Percentiles rank a stretch among this genome's conserved stretches.
phyloP scores from a whole-genome alignment of 2,888 invertebrate genomes.

The Toxonevra muliebris region DNA sequence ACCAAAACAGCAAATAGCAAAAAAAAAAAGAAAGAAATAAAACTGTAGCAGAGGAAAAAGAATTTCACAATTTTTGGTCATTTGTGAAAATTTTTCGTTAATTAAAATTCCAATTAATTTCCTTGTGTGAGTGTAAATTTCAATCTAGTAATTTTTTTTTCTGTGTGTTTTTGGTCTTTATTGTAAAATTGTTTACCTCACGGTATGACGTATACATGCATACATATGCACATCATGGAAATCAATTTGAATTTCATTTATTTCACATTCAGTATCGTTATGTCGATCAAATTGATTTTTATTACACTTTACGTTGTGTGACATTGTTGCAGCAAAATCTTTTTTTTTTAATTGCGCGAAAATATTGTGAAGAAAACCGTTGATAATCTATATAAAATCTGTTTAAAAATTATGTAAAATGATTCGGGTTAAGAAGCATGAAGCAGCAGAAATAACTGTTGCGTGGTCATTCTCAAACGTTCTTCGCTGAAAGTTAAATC shows the following conservation, averaged over 20 bases:
- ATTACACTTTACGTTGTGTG: background rate
- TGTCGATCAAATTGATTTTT: constrained; percentile 26
- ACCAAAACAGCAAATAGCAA: no score
- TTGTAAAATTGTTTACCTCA: constrained; percentile 22
- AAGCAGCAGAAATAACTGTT: no score
- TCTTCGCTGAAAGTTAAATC: no score
- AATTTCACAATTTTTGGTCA: no score
- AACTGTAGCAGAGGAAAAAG: no score
- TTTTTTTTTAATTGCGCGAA: no score
- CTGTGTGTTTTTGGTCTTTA: constrained; percentile 20
- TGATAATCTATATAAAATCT: no score
- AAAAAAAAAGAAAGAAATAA: no score
- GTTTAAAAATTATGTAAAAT: no score
- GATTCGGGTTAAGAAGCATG: no score
- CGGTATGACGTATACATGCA: constrained; percentile 6
- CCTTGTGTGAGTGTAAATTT: constrained; percentile 29
- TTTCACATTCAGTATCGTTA: constrained; percentile 21
- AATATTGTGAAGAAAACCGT: no score
- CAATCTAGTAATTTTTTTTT: constrained; percentile 20
- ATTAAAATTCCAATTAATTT: constrained; percentile 62
- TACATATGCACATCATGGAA: constrained; percentile 22
- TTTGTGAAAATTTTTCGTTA: constrained; percentile 49
- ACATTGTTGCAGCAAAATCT: constrained; percentile 12
- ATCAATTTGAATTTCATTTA: constrained; percentile 39
- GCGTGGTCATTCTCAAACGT: no score